Evolutionary conservation across 2,888 invertebrate species (phyloP).

Genomic region (Stramonita haemastoma): DNA sequence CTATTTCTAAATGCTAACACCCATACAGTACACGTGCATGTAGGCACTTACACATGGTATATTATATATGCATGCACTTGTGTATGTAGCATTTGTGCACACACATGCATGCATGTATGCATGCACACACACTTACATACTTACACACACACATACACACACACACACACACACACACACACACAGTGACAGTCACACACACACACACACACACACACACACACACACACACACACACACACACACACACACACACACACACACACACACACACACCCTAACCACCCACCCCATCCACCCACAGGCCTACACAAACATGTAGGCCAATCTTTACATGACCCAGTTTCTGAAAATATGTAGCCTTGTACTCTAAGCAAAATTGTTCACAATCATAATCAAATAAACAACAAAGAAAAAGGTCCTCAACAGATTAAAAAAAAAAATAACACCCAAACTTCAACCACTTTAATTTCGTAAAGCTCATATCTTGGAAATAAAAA

Average conservation of each 20-base stretch:
- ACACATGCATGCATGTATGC: background rate
- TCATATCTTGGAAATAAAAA: no score
- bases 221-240: background rate
- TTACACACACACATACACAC: background rate
- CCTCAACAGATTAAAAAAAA: no score
- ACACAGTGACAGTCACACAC: background rate
- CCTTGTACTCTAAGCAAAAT: no score
- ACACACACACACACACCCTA: background rate
- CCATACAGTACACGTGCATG: no score
- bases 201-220: constrained; percentile 12
- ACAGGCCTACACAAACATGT: background rate
- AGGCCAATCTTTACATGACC: background rate
- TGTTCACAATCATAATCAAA: no score
- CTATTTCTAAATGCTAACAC: no score
- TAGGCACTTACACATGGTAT: no score
- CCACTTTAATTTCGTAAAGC: no score
- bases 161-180: background rate
- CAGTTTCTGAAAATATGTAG: no score
- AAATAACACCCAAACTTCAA: no score
- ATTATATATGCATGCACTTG: background rate
- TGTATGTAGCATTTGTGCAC: background rate
- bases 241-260: constrained; percentile 9
- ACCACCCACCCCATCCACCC: background rate
- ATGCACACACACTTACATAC: constrained; percentile 10
- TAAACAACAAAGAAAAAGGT: no score